Percentiles rank a stretch among this genome's conserved stretches.
phyloP scores from a whole-genome alignment of 2,113 vertebrate species.

The Macaca mulatta region DNA sequence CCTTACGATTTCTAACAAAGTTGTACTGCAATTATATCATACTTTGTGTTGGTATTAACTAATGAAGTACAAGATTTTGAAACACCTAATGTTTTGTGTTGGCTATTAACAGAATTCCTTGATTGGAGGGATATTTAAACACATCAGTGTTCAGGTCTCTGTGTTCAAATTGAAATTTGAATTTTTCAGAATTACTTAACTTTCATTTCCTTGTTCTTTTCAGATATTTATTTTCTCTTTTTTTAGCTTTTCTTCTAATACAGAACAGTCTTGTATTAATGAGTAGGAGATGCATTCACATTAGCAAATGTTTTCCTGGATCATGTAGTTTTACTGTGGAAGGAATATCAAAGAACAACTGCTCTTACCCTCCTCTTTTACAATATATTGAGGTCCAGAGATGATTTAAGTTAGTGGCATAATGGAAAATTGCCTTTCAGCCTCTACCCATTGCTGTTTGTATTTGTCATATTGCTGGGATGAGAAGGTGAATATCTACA shows the following conservation, averaged over 20 bases:
- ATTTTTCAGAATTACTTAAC: slow-evolving; percentile 40
- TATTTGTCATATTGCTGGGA: slow-evolving; percentile 3
- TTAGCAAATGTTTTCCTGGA: slow-evolving; percentile 27
- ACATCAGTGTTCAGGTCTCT: not conserved
- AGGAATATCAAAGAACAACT: not conserved
- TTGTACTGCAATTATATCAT: not conserved
- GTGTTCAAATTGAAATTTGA: slow-evolving; percentile 46
- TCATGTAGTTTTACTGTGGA: not conserved
- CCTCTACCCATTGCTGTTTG: not conserved
- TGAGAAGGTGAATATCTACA: not conserved
- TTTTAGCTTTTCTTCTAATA: not conserved
- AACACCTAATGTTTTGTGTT: slow-evolving; percentile 10
- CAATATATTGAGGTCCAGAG: not conserved
- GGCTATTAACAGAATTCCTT: not conserved
- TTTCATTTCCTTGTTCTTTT: slow-evolving; percentile 1
- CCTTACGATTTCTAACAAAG: not conserved
- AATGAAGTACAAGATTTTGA: not conserved
- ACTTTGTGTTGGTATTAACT: not conserved
- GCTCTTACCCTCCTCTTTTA: not conserved
- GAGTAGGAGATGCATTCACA: not conserved
- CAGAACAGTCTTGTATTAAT: not conserved
- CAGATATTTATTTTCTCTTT: not conserved
- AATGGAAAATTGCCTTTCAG: not conserved
- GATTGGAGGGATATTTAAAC: not conserved
- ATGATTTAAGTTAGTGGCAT: not conserved